These are phyloP conservation scores for Caenorhabditis inopinata DNA, from an alignment of 1,140 invertebrate genomes.

Conservation along the genomic window DNA sequence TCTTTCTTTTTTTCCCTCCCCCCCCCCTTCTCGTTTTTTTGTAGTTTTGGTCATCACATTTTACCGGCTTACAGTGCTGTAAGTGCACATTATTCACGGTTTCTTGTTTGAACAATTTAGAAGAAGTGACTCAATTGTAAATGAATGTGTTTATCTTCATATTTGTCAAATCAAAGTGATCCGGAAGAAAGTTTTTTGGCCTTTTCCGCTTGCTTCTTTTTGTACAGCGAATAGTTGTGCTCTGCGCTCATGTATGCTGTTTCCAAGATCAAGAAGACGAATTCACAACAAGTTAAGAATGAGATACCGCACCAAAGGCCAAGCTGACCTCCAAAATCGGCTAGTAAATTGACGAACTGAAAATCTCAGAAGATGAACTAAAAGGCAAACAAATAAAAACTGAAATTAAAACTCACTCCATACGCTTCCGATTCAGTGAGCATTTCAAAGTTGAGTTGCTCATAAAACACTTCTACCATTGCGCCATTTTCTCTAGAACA, in stretches of 20 bases:
- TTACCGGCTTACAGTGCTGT: too few species aligned
- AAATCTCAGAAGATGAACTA: constrained; percentile 17
- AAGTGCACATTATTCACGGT: too few species aligned
- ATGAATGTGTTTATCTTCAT: background rate
- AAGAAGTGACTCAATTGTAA: too few species aligned
- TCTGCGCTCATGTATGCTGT: constrained; percentile 55
- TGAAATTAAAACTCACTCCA: constrained; percentile 44
- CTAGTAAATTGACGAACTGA: constrained; percentile 59
- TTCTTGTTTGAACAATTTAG: too few species aligned
- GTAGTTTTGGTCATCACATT: too few species aligned
- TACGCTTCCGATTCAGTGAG: constrained; percentile 61
- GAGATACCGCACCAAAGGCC: constrained; percentile 62
- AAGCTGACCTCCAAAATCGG: constrained; percentile 61
- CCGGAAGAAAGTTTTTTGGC: constrained; percentile 21
- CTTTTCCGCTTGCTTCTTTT: constrained; percentile 52
- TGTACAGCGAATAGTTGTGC: constrained; percentile 50
- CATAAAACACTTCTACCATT: constrained; percentile 63
- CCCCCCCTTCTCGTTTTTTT: background rate
- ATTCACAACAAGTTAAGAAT: constrained; percentile 62
- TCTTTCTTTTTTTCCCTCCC: background rate
- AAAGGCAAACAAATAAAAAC: background rate
- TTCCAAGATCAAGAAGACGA: constrained; percentile 59
- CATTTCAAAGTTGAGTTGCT: constrained; percentile 63
- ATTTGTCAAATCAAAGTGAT: background rate
- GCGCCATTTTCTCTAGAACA: constrained; percentile 62